phyloP scores from a whole-genome alignment of 2,113 vertebrate genomes.

The Apodemus sylvaticus region DNA sequence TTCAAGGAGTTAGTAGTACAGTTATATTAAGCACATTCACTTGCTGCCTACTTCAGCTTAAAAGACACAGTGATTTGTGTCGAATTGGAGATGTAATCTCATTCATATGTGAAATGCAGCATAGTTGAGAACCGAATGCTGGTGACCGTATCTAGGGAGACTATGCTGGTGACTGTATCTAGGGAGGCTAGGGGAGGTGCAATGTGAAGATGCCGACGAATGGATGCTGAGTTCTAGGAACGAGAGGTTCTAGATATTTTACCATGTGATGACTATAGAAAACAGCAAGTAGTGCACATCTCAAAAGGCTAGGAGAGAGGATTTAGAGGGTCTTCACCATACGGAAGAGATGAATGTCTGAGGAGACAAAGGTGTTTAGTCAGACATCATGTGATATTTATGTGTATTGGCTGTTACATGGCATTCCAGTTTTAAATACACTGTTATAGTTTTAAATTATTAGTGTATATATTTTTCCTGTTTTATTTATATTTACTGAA shows the following conservation, averaged over 20 bases:
- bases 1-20: neutral
- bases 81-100: neutral
- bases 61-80: neutral
- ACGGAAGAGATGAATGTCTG: neutral
- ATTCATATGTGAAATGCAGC: neutral
- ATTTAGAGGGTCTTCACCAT: neutral
- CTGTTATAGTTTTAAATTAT: neutral
- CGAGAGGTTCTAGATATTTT: neutral
- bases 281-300: neutral
- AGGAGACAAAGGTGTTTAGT: neutral
- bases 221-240: neutral
- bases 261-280: neutral
- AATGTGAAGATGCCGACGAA: neutral
- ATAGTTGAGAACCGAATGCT: neutral
- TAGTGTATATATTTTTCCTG: neutral
- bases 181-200: neutral
- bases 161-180: neutral
- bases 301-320: neutral
- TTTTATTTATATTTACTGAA: neutral
- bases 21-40: constrained; percentile 12
- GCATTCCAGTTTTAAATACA: neutral
- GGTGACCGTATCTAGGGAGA: neutral
- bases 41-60: constrained; percentile 7
- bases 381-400: neutral
- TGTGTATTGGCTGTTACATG: neutral